Evolutionary conservation across 2,888 invertebrate genomes (phyloP).

Genomic region (Tuta absoluta): DNA sequence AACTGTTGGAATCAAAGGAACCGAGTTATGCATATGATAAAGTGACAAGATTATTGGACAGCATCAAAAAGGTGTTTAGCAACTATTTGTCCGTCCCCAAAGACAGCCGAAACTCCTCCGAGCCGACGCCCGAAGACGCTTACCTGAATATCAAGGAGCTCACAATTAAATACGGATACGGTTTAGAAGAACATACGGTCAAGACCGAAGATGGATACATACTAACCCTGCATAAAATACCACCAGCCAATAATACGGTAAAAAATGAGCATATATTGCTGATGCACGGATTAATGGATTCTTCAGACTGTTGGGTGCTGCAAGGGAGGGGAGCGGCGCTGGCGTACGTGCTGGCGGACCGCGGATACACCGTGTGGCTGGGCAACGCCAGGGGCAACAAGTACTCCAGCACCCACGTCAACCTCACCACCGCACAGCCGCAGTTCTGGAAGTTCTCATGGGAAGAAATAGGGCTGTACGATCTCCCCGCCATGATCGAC

Average conservation of each 20-base stretch:
- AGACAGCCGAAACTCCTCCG: neutral
- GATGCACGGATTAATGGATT: conserved; percentile 89
- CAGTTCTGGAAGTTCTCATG: conserved; percentile 80
- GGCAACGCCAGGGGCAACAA: conserved; percentile 91
- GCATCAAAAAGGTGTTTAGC: neutral
- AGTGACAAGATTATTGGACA: neutral
- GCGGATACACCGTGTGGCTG: conserved; percentile 89
- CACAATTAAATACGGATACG: conserved; percentile 51
- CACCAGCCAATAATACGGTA: conserved; percentile 32
- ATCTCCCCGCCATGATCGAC: conserved; percentile 87
- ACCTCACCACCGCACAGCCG: conserved; percentile 37
- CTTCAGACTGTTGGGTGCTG: conserved; percentile 87
- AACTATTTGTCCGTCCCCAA: neutral
- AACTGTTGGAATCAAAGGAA: neutral
- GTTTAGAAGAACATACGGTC: conserved; percentile 56
- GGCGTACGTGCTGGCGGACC: conserved; percentile 84
- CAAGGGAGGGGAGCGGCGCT: conserved; percentile 82
- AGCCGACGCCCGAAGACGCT: conserved; percentile 48
- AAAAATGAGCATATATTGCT: conserved; percentile 80
- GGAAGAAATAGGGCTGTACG: conserved; percentile 87
- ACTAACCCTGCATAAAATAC: conserved; percentile 58
- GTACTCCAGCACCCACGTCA: conserved; percentile 81
- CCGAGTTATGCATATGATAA: neutral
- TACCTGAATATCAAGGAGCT: conserved; percentile 52
- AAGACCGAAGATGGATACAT: conserved; percentile 62